Conservation (phyloP, 2,113 vertebrate genomes). For the Arizona elegans region DNA sequence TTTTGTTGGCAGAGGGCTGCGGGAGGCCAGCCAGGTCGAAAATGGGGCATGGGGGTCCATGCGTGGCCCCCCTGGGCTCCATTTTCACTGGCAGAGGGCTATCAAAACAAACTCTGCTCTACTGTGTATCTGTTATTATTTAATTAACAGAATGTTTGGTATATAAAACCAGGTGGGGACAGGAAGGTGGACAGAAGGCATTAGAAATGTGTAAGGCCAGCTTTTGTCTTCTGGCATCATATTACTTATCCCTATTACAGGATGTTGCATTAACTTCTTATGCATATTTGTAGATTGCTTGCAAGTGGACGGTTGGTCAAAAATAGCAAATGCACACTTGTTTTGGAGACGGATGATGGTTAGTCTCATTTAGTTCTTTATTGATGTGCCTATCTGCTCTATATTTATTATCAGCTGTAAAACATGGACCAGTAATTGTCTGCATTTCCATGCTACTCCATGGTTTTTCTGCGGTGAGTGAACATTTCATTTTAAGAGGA, state of each 20-base stretch:
- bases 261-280: not conserved
- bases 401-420: not conserved
- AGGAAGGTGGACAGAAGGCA: not conserved
- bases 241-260: not conserved
- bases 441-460: not conserved
- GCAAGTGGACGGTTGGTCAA: not conserved
- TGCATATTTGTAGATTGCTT: not conserved
- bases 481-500: not conserved
- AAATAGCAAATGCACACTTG: not conserved
- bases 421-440: not conserved
- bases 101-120: not conserved
- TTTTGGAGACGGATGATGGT: not conserved
- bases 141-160: not conserved
- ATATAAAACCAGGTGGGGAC: not conserved
- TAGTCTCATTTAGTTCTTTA: not conserved
- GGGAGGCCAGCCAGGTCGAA: no score
- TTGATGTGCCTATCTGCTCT: not conserved
- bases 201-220: not conserved
- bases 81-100: no score
- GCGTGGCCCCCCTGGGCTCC: no score
- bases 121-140: not conserved
- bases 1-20: no score
- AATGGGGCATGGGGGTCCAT: no score
- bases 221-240: not conserved
- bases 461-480: not conserved